These are phyloP conservation scores for Drosophila athabasca DNA, from an alignment of 1,140 invertebrate species.

Conservation along the genomic window DNA sequence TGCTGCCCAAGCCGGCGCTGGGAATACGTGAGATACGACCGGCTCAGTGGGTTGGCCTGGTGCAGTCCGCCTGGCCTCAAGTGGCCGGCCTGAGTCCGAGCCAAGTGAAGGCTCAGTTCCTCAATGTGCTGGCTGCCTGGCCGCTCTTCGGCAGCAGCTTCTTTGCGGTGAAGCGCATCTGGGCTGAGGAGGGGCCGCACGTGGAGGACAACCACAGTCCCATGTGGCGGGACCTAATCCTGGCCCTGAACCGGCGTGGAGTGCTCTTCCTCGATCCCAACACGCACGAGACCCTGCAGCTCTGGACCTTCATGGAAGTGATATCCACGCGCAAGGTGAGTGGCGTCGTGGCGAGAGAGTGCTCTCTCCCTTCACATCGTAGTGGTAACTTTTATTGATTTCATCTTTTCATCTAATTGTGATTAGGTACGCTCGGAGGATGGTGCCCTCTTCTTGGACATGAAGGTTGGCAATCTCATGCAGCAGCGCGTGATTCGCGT, in stretches of 20 bases:
- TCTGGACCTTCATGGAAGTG: slow-evolving; percentile 96
- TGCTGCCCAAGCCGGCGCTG: slow-evolving; percentile 94
- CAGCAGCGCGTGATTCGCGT: slow-evolving; percentile 97
- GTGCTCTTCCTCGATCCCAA: slow-evolving; percentile 96
- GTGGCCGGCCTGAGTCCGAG: slow-evolving; percentile 84
- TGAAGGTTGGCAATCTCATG: slow-evolving; percentile 98
- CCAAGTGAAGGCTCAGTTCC: slow-evolving; percentile 85
- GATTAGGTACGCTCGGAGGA: slow-evolving; percentile 91
- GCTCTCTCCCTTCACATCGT: accelerated
- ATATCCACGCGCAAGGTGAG: slow-evolving; percentile 97
- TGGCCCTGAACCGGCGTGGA: slow-evolving; percentile 96
- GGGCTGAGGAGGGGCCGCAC: slow-evolving; percentile 84
- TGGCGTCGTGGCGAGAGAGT: neutral
- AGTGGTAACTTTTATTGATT: neutral
- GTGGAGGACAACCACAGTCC: slow-evolving; percentile 84
- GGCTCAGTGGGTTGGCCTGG: slow-evolving; percentile 94
- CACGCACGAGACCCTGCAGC: slow-evolving; percentile 95
- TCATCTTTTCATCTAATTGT: no score
- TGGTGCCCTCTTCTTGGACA: slow-evolving; percentile 96
- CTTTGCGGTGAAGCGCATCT: slow-evolving; percentile 95
- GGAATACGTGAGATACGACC: slow-evolving; percentile 92
- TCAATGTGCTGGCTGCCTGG: slow-evolving; percentile 94
- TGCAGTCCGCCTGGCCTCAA: slow-evolving; percentile 92
- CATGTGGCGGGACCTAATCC: slow-evolving; percentile 94
- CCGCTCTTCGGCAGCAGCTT: slow-evolving; percentile 98